Evolutionary conservation across 2,797 vertebrate species (phyloP), one percentile per base, ranked within the genome.

Genomic region (Mionectes olivaceus): DNA sequence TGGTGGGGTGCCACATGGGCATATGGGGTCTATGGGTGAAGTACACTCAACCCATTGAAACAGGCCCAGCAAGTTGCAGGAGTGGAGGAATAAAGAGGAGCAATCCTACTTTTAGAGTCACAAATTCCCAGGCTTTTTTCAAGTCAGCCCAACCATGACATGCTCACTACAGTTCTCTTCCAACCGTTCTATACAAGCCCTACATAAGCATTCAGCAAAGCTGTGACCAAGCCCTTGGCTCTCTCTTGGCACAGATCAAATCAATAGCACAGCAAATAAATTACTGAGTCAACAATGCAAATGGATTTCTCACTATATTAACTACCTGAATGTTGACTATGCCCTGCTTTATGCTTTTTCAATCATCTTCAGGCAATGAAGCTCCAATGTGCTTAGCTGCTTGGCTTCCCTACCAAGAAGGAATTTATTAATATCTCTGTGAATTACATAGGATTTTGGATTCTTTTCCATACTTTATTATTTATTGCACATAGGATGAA

Each of bases 201-300:
- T 67, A 63, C 86, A 12, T 68, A 71, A 0, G 1, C 24, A 73
- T 41, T 63, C 39, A 88, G 15, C 47, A 94, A 90, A 94, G 61
- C 55, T 78, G 46, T 78, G 76, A 95, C 41, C 44, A 63, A 94
- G 41, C 19, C 49, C 33, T 80, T 70, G 74, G 60, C 33, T 70
- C 50, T 75, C 33, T 81, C 61, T 91, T 73, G 77, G 74, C 63
- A 74, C 37, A 82, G 37, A 78, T 75, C 75, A 97, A 65, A 89
- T 59, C 82, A 93, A 91, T 10, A 86, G 59, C 59, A 85, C 28
- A 83, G 59, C 67, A 90, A 93, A 90, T 76, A 91, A 86, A 88
- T 82, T 76, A 74, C 37, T 76, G 44, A 90, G 39, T 88, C 79
- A 93, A 88, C 67, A 93, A 82, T 13, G 37, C 55, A 88, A 90